These are phyloP conservation scores for Lamprotornis superbus DNA, from an alignment of 2,113 vertebrate species.

Conservation along the genomic window DNA sequence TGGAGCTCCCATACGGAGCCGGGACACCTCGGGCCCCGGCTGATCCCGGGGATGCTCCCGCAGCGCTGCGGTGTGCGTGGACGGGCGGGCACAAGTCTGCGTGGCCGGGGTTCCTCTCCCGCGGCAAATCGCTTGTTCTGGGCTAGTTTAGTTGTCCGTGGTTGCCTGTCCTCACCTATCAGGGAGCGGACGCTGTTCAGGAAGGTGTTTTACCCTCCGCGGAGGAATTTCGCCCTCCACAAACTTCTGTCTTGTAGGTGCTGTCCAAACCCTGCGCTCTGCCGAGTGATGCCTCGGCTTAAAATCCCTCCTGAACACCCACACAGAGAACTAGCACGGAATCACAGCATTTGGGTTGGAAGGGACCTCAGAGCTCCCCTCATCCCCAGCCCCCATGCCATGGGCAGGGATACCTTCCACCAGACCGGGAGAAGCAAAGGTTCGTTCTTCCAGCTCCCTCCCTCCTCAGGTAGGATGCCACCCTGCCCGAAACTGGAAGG, in stretches of 20 bases:
- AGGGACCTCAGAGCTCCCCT: not conserved
- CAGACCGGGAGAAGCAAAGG: no score
- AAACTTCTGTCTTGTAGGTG: not conserved
- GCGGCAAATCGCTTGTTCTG: accelerated
- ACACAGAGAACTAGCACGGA: accelerated
- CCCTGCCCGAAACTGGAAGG: not conserved
- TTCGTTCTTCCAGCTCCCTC: not conserved
- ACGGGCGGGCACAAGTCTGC: no score
- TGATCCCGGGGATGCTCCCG: not conserved
- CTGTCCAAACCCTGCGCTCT: not conserved
- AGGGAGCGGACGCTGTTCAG: accelerated
- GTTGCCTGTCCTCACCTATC: accelerated
- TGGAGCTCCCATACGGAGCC: no score
- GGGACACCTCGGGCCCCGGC: no score
- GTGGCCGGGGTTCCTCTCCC: accelerated
- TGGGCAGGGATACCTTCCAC: not conserved
- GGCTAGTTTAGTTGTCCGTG: not conserved
- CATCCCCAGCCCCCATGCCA: no score
- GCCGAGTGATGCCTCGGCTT: no score
- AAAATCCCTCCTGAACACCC: not conserved
- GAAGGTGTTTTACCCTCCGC: not conserved
- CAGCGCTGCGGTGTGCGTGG: not conserved
- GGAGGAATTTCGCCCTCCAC: not conserved
- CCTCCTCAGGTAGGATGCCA: not conserved
- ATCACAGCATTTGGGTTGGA: not conserved